Conservation (phyloP, 2,113 vertebrate species). For the Rhizomys pruinosus region DNA sequence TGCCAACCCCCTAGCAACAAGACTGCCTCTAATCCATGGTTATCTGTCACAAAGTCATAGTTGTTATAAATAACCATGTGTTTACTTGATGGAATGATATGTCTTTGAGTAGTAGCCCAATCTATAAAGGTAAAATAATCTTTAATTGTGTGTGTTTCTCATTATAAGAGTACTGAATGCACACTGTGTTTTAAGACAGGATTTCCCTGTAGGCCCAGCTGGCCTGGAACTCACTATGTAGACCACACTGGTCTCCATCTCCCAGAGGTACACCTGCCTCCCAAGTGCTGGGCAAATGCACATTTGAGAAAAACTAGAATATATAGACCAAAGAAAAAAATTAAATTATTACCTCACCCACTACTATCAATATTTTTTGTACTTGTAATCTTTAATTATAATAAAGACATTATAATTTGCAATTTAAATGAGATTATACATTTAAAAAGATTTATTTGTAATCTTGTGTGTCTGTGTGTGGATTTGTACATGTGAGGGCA, state of each 20-base stretch:
- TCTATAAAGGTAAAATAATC: not conserved
- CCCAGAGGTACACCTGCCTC: too few relatives aligned
- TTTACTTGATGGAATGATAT: not conserved
- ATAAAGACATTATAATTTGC: not conserved
- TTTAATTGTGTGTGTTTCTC: not conserved
- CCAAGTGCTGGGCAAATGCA: too few relatives aligned
- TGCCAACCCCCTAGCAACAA: not conserved
- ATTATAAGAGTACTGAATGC: not conserved
- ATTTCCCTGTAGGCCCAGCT: too few relatives aligned
- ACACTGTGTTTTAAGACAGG: not conserved
- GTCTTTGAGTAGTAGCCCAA: not conserved
- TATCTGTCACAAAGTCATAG: not conserved
- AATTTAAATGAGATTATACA: not conserved
- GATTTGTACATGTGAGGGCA: too few relatives aligned
- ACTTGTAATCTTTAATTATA: conserved; percentile 29
- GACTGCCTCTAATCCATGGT: not conserved
- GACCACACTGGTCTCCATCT: too few relatives aligned
- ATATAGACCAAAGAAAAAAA: not conserved
- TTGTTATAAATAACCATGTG: not conserved
- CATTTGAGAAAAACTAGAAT: not conserved
- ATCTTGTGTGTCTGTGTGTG: too few relatives aligned
- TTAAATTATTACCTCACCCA: not conserved
- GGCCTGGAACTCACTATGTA: too few relatives aligned
- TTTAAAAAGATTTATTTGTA: too few relatives aligned
- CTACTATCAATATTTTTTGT: not conserved